phyloP scores from a whole-genome alignment of 2,113 vertebrate species.

The Strix uralensis region DNA sequence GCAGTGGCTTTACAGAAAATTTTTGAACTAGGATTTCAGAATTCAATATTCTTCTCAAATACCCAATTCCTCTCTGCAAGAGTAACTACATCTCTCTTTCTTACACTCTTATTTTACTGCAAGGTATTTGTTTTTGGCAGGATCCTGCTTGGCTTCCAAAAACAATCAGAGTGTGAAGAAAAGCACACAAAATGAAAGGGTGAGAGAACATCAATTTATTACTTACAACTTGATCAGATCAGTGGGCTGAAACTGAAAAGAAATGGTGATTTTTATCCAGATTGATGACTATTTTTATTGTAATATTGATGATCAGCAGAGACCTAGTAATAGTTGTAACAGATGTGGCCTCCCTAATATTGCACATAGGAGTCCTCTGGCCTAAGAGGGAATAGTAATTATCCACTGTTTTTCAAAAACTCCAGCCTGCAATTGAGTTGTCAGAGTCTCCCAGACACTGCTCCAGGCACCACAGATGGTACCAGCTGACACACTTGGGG shows the following conservation, averaged over 20 bases:
- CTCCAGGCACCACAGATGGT: constrained; percentile 78
- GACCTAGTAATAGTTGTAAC: constrained; percentile 63
- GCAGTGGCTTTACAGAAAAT: neutral
- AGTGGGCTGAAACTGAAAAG: constrained; percentile 35
- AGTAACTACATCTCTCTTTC: neutral
- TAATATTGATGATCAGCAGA: constrained; percentile 52
- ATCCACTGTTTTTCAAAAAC: constrained; percentile 67
- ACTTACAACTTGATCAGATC: constrained; percentile 1
- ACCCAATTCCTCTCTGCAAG: neutral
- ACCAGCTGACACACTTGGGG: constrained; percentile 61
- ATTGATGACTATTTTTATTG: constrained; percentile 71
- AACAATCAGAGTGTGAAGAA: neutral
- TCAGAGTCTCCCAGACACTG: constrained; percentile 70
- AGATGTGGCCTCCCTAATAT: constrained; percentile 67
- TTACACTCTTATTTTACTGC: neutral
- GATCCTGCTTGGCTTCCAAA: neutral
- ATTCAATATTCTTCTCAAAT: neutral
- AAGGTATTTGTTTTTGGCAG: neutral
- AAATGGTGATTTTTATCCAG: constrained; percentile 48
- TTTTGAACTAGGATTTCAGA: neutral
- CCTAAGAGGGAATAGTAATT: constrained; percentile 63
- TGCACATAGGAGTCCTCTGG: constrained; percentile 28
- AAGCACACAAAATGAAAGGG: neutral
- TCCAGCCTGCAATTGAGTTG: constrained; percentile 75
- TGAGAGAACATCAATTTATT: neutral